Evolutionary conservation across 2,888 invertebrate genomes (phyloP).

Genomic region (Caenorhabditis virilis): DNA sequence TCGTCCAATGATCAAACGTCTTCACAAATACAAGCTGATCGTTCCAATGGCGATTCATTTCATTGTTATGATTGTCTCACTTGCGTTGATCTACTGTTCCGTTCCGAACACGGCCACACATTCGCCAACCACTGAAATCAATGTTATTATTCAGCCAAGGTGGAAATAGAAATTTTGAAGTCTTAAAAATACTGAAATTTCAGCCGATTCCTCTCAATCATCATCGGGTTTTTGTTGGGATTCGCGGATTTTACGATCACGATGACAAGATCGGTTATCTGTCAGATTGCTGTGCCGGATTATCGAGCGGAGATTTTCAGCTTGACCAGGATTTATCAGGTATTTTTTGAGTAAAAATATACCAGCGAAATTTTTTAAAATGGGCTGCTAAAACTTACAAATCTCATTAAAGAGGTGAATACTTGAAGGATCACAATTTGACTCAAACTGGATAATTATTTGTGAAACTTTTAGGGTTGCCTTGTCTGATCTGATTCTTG

Average conservation of each 20-base stretch:
- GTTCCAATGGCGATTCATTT: conserved; percentile 33
- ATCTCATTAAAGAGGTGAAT: too few relatives aligned
- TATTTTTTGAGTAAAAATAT: conserved; percentile 2
- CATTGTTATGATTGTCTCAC: conserved; percentile 4
- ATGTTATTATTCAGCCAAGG: conserved; percentile 32
- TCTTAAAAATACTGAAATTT: conserved; percentile 4
- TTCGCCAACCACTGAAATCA: conserved; percentile 13
- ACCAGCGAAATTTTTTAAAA: too few relatives aligned
- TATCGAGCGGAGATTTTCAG: conserved; percentile 41
- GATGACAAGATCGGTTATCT: conserved; percentile 36
- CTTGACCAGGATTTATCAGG: conserved; percentile 36
- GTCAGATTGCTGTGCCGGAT: conserved; percentile 42
- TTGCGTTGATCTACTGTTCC: conserved; percentile 24
- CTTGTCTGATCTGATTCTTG: too few relatives aligned
- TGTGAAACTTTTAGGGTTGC: too few relatives aligned
- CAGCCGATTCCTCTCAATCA: conserved; percentile 28
- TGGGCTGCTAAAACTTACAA: too few relatives aligned
- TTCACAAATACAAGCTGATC: conserved; percentile 38
- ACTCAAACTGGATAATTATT: too few relatives aligned
- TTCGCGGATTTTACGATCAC: conserved; percentile 42
- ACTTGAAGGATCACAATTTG: too few relatives aligned
- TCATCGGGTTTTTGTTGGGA: conserved; percentile 37
- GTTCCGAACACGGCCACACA: conserved; percentile 42
- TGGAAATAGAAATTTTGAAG: conserved; percentile 4
- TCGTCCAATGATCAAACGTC: conserved; percentile 34